phyloP scores from a whole-genome alignment of 2,888 invertebrate species.

The Pseudococcus viburni region DNA sequence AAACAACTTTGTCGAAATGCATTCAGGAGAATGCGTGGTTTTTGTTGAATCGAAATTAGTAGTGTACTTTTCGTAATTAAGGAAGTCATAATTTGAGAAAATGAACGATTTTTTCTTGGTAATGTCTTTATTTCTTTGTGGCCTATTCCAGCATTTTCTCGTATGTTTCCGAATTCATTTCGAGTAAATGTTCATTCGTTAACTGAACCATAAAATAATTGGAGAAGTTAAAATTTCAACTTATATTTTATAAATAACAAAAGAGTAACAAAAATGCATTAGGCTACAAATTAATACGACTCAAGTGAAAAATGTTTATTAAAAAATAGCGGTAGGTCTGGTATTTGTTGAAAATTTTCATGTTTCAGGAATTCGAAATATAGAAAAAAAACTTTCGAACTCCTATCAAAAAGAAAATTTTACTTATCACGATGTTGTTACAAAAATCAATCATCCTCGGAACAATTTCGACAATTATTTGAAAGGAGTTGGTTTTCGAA shows the following conservation, averaged over 20 bases:
- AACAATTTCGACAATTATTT: background rate
- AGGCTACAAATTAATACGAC: background rate
- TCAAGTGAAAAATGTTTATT: background rate
- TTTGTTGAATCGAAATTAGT: no score
- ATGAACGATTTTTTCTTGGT: no score
- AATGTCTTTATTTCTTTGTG: no score
- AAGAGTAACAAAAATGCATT: conserved; percentile 38
- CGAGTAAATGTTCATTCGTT: background rate
- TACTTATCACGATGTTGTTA: background rate
- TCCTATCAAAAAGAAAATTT: background rate
- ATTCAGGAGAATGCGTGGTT: no score
- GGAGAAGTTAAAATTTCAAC: background rate
- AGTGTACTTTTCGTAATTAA: no score
- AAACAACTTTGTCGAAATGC: no score
- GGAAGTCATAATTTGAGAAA: no score
- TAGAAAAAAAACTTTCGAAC: conserved; percentile 35
- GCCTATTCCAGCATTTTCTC: no score
- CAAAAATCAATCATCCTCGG: conserved; percentile 26
- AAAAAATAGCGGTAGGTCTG: conserved; percentile 2
- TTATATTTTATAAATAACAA: conserved; percentile 14
- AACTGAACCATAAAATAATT: background rate
- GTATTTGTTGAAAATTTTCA: background rate
- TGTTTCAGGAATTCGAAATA: background rate
- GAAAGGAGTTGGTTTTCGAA: conserved; percentile 67
- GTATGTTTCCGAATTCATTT: background rate